These are phyloP conservation scores for Sinocyclocheilus anshuiensis DNA, from an alignment of 2,113 vertebrate genomes.

Conservation along the genomic window DNA sequence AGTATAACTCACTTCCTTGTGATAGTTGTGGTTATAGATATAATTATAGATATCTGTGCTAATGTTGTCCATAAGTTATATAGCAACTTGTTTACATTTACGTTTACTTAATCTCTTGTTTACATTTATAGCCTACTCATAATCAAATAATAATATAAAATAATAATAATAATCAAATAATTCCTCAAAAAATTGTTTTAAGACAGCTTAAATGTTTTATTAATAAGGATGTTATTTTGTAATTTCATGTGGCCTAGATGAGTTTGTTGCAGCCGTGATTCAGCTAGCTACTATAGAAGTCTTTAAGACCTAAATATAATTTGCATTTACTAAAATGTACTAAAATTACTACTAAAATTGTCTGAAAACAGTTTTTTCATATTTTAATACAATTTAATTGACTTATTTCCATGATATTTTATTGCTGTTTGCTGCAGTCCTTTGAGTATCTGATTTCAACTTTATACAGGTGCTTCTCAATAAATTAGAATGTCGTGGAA, in stretches of 20 bases:
- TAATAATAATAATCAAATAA: no score
- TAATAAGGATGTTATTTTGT: background rate
- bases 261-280: background rate
- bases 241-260: background rate
- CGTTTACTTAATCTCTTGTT: no score
- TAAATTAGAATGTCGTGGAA: no score
- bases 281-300: background rate
- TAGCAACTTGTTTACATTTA: background rate
- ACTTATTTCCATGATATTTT: no score
- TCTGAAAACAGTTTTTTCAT: background rate
- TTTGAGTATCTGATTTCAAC: no score
- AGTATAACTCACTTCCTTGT: background rate
- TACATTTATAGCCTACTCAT: no score
- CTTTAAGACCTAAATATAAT: background rate
- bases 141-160: no score
- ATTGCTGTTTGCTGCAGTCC: no score
- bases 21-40: background rate
- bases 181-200: background rate
- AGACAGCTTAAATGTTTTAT: background rate
- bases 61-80: background rate
- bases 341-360: background rate
- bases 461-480: no score
- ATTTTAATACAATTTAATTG: background rate
- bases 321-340: background rate
- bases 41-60: background rate